Conservation (phyloP, 2,888 invertebrate species). For the Agonopterix arenella region DNA sequence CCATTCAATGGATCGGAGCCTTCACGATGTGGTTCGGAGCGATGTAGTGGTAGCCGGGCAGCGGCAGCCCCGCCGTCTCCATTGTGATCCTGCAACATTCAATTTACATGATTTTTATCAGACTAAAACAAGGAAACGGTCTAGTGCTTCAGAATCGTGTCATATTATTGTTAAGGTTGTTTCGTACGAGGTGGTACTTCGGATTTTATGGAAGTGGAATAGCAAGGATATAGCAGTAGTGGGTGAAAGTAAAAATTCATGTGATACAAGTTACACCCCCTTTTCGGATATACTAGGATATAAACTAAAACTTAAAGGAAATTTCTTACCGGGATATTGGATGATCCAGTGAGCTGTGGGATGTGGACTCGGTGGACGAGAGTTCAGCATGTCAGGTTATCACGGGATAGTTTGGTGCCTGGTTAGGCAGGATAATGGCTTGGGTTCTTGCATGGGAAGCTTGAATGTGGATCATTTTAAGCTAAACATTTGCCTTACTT, state of each 20-base stretch:
- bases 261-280: slow-evolving; percentile 6
- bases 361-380: slow-evolving; percentile 65
- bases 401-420: slow-evolving; percentile 63
- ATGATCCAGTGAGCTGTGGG: slow-evolving; percentile 71
- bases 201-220: slow-evolving; percentile 35
- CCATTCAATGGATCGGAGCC: slow-evolving; percentile 90
- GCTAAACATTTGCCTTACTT: not conserved
- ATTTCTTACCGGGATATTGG: slow-evolving; percentile 71
- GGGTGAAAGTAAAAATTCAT: slow-evolving; percentile 7
- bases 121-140: too few relatives aligned
- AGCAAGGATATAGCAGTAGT: slow-evolving; percentile 19
- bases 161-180: too few relatives aligned
- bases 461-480: slow-evolving; percentile 17
- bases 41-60: slow-evolving; percentile 94
- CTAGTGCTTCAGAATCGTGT: too few relatives aligned
- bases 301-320: slow-evolving; percentile 68
- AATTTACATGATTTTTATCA: not conserved
- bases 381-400: slow-evolving; percentile 59
- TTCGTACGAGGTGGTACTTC: slow-evolving; percentile 10
- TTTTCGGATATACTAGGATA: slow-evolving; percentile 53
- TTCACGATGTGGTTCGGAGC: slow-evolving; percentile 95
- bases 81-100: slow-evolving; percentile 90
- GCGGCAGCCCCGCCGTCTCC: slow-evolving; percentile 94
- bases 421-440: slow-evolving; percentile 67
- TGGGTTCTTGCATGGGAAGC: slow-evolving; percentile 68